Conservation (phyloP, 2,113 vertebrate species). For the Eurypyga helias region DNA sequence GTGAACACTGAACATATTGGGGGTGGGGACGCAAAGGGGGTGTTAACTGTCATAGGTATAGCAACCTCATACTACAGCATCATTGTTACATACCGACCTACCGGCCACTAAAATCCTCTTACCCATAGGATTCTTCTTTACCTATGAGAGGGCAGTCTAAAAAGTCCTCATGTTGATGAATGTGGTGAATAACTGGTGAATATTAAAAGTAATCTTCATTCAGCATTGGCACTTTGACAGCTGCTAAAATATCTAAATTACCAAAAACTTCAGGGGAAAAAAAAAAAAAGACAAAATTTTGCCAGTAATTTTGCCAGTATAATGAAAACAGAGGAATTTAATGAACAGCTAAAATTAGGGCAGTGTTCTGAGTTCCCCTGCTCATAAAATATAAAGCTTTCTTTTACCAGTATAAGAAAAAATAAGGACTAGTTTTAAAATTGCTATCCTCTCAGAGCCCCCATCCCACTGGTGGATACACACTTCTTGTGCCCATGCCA, state of each 20-base stretch:
- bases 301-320: background rate
- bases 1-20: background rate
- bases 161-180: background rate
- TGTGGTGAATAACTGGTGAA: background rate
- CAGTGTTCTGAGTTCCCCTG: background rate
- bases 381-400: background rate
- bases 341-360: background rate
- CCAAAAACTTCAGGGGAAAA: background rate
- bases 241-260: background rate
- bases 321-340: background rate
- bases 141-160: background rate
- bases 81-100: background rate
- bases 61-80: background rate
- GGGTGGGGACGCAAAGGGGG: rapidly evolving
- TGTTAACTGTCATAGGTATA: background rate
- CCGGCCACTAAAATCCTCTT: background rate
- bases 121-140: background rate
- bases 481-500: background rate
- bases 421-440: background rate
- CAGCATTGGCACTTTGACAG: background rate
- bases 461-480: background rate
- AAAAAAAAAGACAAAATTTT: background rate
- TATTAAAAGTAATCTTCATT: background rate
- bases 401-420: background rate
- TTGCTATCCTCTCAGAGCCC: background rate